Percentiles rank a stretch among this genome's conserved stretches.
These are phyloP conservation scores for Melinaea menophilus DNA, from an alignment of 2,888 invertebrate species.

Conservation along the genomic window DNA sequence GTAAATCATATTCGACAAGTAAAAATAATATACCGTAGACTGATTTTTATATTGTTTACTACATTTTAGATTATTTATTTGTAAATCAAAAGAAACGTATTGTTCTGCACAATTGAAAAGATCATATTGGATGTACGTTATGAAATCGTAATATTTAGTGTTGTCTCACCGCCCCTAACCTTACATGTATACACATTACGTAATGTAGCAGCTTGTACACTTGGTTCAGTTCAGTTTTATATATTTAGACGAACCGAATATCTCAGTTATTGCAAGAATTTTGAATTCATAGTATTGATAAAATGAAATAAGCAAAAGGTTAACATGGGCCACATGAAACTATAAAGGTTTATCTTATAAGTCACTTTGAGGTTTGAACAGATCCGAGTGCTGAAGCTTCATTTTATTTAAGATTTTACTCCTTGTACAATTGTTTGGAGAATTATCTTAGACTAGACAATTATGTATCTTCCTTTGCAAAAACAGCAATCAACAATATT, in stretches of 20 bases:
- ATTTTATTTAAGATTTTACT: neutral
- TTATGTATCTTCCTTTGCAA: neutral
- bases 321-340: no score
- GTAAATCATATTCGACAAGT: no score
- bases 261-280: neutral
- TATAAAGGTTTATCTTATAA: no score
- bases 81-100: no score
- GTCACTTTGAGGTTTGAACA: no score
- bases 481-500: neutral
- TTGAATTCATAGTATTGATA: neutral
- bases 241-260: neutral
- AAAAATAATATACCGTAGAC: no score
- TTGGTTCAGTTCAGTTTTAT: neutral
- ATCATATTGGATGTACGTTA: neutral
- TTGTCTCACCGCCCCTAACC: neutral
- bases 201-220: conserved; percentile 1
- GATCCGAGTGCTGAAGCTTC: no score
- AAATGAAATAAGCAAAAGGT: no score
- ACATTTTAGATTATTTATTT: no score
- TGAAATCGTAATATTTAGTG: neutral
- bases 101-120: no score
- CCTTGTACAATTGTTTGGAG: neutral
- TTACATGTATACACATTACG: neutral
- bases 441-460: no score
- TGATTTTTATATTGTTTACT: no score